Evolutionary conservation across 1,140 invertebrate genomes (phyloP), one percentile per base, ranked within the genome.

Genomic region (Pseudomyrmex cubaensis): DNA sequence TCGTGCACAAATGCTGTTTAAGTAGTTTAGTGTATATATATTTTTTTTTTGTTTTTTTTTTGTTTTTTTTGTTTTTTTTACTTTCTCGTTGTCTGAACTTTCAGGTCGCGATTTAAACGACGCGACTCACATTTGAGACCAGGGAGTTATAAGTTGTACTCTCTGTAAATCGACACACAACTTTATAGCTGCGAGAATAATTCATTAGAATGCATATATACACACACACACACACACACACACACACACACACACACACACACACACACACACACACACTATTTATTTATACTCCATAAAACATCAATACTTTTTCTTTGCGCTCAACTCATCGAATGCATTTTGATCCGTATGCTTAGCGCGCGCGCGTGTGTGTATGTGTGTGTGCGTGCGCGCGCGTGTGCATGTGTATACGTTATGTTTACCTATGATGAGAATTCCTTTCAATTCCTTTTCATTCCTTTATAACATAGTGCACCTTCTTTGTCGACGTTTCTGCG

Each of bases 401-500:
- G 35, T 35, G 5, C 2, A 7, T 7, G 35, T 35, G 35, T 35
- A 7, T 35, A 7, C 5, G 35, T 35, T 86, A 89, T 82, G 22
- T 22, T 22, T 22, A 87, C 59, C 85, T 86, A 88, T 70, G 56
- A 64, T 66, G 77, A 35, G 5, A 35, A 77, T 83, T 78, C 50
- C 61, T 46, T 74, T 85, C 82, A 64, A 84, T 82, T 83, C 56
- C 13, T 84, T 35, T 66, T 62, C 25, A 20, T 83, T 67, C 80
- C 25, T 94, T 96, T 98, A 98, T 96, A 98, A 97, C 92, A 98
- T 95, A 94, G 96, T 96, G 95, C 98, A 99, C 94, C 98, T 98
- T 95, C 97, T 96, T 95, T 98, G 98, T 94, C 97, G 96, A 93
- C 98, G 96, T 94, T 98, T 98, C 91, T 98, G 97, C 48, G 98